Percentiles rank a stretch among this genome's conserved stretches.
Evolutionary conservation across 2,113 vertebrate species (phyloP).

Genomic region (Podarcis cretensis): DNA sequence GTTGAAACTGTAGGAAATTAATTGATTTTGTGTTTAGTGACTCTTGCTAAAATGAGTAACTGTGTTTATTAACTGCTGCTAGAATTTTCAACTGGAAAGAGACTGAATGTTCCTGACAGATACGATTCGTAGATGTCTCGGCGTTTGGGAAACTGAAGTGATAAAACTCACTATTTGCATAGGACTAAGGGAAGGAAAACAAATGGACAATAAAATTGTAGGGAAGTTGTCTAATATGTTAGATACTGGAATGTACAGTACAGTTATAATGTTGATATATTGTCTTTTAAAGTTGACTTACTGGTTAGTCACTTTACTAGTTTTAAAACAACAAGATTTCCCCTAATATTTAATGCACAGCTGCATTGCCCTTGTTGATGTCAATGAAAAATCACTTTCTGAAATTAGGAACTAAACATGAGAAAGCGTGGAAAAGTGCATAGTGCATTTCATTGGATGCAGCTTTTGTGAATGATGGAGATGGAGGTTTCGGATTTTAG

Average conservation of each 20-base stretch:
- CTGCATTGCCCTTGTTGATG: not conserved
- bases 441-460: not conserved
- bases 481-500: not conserved
- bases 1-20: not conserved
- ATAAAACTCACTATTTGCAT: not conserved
- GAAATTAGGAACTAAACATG: not conserved
- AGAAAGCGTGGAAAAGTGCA: not conserved
- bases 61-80: too few relatives aligned
- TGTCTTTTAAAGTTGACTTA: not conserved
- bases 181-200: not conserved
- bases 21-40: not conserved
- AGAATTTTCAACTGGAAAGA: not conserved
- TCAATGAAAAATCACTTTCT: not conserved
- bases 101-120: not conserved
- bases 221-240: not conserved
- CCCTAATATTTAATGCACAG: not conserved
- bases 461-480: not conserved
- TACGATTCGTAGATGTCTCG: not conserved
- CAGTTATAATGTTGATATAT: not conserved
- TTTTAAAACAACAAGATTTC: not conserved
- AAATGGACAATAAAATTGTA: not conserved
- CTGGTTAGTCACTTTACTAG: not conserved
- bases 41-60: not conserved
- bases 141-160: not conserved
- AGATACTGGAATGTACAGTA: not conserved